Conservation (phyloP, 37 sponge, comb jelly and placozoan genomes). For the Cliona cf. orientalis region DNA sequence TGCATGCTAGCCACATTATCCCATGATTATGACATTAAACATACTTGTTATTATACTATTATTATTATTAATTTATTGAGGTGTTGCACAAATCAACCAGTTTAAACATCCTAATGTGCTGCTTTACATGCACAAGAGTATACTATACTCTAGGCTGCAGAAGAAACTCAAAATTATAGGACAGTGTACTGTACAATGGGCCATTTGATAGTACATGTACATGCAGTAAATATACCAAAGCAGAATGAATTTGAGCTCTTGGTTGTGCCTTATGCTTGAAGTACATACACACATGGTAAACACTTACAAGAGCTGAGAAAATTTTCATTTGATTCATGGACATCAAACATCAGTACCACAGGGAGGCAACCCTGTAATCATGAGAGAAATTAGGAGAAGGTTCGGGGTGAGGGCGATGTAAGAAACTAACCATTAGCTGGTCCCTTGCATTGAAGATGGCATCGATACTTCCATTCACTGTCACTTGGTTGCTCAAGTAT, state of each 20-base stretch:
- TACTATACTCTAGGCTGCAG: too few relatives aligned
- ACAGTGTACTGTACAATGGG: too few relatives aligned
- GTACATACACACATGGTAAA: not conserved
- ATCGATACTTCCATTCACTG: constrained; percentile 62
- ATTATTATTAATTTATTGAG: too few relatives aligned
- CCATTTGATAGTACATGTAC: not conserved
- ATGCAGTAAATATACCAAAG: not conserved
- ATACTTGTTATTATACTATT: too few relatives aligned
- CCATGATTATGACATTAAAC: too few relatives aligned
- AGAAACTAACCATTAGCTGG: constrained; percentile 64
- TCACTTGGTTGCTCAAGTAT: constrained; percentile 52
- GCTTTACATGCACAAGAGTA: too few relatives aligned
- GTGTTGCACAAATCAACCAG: too few relatives aligned
- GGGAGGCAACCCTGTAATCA: constrained; percentile 81
- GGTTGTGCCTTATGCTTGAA: not conserved
- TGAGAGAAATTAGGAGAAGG: not conserved
- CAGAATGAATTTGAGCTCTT: not conserved
- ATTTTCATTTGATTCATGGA: constrained; percentile 53
- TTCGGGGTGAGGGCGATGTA: not conserved
- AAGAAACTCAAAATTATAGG: too few relatives aligned
- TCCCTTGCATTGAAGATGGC: constrained; percentile 66
- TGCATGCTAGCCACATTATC: too few relatives aligned
- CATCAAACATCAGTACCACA: constrained; percentile 89
- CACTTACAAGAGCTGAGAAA: constrained; percentile 53
- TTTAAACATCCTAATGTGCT: too few relatives aligned